These are phyloP conservation scores for Tylochromis polylepis DNA, from an alignment of 2,113 vertebrate species.

Conservation along the genomic window DNA sequence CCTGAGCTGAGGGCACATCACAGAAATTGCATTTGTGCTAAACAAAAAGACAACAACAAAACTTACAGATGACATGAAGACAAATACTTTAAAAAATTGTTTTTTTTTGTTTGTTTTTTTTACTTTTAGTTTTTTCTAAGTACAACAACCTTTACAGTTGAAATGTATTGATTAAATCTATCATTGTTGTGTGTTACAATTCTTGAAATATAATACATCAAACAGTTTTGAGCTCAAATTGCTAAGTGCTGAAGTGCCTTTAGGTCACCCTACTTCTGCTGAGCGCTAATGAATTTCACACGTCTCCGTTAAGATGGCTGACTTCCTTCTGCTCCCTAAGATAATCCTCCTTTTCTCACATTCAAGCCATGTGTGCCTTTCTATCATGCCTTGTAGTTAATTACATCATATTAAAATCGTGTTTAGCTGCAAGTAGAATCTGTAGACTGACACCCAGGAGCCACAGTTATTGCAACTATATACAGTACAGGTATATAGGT, in stretches of 20 bases:
- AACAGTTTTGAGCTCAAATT: background rate
- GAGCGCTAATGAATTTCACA: conserved; percentile 66
- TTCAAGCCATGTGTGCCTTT: conserved; percentile 19
- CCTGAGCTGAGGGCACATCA: background rate
- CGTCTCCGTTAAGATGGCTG: conserved; percentile 11
- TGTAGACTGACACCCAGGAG: background rate
- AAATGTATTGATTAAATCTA: background rate
- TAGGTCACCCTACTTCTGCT: conserved; percentile 6
- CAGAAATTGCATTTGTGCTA: background rate
- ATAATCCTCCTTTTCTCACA: conserved; percentile 44
- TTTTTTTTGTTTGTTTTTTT: background rate
- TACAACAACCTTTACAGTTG: background rate
- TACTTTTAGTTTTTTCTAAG: background rate
- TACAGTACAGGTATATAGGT: background rate
- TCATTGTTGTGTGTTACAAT: background rate
- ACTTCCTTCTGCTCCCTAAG: conserved; percentile 31
- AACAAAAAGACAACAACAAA: background rate
- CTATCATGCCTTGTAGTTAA: conserved; percentile 36
- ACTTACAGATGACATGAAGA: background rate
- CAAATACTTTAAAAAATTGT: background rate
- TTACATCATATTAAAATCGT: conserved; percentile 22
- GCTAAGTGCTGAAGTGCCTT: background rate
- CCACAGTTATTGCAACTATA: background rate
- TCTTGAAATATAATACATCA: background rate
- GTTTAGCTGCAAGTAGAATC: background rate